Percentiles rank a stretch among this genome's conserved stretches.
These are phyloP conservation scores for Sebastes oblongus DNA, from an alignment of 2,797 vertebrate species.

Conservation along the genomic window DNA sequence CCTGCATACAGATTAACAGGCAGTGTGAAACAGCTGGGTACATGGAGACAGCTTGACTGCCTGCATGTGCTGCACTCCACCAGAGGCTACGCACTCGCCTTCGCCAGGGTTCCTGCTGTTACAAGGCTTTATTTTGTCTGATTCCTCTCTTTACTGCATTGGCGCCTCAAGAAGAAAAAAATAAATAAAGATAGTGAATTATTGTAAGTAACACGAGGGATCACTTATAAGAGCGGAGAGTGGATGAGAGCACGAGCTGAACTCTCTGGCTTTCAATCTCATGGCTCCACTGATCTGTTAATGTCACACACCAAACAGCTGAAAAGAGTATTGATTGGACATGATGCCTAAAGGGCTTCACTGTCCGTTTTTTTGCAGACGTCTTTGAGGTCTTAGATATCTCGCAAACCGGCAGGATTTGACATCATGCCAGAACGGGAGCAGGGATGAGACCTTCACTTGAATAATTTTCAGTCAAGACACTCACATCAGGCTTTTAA, in stretches of 20 bases:
- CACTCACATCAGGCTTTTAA: slow-evolving; percentile 18
- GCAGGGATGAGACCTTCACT: slow-evolving; percentile 19
- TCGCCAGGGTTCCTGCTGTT: slow-evolving; percentile 41
- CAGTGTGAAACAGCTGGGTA: slow-evolving; percentile 52
- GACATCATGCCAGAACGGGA: slow-evolving; percentile 13
- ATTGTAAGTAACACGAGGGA: slow-evolving; percentile 24
- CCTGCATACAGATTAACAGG: slow-evolving; percentile 40
- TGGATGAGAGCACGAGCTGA: slow-evolving; percentile 42
- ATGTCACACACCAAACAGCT: slow-evolving; percentile 54
- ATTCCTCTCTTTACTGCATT: slow-evolving; percentile 30
- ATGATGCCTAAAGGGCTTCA: slow-evolving; percentile 44
- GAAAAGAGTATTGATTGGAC: slow-evolving; percentile 65
- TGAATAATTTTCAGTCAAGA: slow-evolving; percentile 17
- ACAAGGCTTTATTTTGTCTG: slow-evolving; percentile 39
- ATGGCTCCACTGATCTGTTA: slow-evolving; percentile 59
- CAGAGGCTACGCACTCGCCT: slow-evolving; percentile 35
- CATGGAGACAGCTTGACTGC: slow-evolving; percentile 30
- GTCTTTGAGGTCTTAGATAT: slow-evolving; percentile 37
- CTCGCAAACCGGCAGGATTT: slow-evolving; percentile 35
- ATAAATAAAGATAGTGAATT: slow-evolving; percentile 4
- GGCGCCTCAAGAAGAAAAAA: slow-evolving; percentile 14
- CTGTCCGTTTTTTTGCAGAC: slow-evolving; percentile 39
- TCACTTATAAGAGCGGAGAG: slow-evolving; percentile 35
- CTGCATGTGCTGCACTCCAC: slow-evolving; percentile 40
- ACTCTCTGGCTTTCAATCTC: slow-evolving; percentile 39